Conservation (phyloP, 1,140 invertebrate species). For the Pemphigus obesinymphae region DNA sequence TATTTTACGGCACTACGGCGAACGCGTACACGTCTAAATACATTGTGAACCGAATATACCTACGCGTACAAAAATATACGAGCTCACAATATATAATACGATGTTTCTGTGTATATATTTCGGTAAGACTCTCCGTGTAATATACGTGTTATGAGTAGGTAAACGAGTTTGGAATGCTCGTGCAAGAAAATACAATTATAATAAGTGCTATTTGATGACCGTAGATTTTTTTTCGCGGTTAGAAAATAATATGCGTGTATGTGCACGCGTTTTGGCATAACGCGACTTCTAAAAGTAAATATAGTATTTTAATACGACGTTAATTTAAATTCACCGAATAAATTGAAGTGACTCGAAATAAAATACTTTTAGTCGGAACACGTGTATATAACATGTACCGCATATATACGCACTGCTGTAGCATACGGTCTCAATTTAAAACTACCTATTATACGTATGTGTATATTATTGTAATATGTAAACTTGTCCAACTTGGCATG, state of each 20-base stretch:
- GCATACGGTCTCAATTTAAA: too few species aligned
- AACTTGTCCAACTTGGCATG: too few species aligned
- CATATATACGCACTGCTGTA: too few species aligned
- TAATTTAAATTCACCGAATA: background rate
- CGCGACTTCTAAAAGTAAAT: background rate
- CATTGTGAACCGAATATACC: too few species aligned
- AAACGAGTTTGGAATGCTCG: background rate
- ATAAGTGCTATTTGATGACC: background rate
- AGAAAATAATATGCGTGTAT: background rate
- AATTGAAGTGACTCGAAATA: background rate
- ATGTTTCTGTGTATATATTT: too few species aligned
- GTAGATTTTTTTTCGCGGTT: background rate
- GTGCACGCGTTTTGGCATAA: background rate
- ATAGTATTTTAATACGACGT: background rate
- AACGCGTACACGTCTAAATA: too few species aligned
- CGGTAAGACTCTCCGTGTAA: too few species aligned
- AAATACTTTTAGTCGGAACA: background rate
- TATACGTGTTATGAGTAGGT: background rate
- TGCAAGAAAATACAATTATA: background rate
- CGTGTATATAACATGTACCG: too few species aligned
- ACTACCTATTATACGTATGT: too few species aligned
- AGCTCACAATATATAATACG: background rate
- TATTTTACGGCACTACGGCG: background rate
- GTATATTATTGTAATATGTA: too few species aligned
- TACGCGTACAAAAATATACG: too few species aligned